phyloP scores from a whole-genome alignment of 2,113 vertebrate genomes.

The Oreochromis niloticus region DNA sequence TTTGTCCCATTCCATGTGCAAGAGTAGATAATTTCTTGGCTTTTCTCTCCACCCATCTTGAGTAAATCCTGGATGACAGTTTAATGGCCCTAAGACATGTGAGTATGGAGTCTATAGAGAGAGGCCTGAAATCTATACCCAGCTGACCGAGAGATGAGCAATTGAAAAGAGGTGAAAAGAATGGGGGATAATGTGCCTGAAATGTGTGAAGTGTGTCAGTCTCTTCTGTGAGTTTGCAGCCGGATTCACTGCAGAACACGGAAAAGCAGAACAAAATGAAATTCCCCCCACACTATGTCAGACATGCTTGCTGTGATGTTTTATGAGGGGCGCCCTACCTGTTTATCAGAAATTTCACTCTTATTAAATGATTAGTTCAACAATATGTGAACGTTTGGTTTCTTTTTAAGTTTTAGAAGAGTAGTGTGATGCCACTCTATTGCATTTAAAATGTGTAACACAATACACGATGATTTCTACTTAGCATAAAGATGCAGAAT shows the following conservation, averaged over 20 bases:
- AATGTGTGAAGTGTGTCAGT: constrained; percentile 6
- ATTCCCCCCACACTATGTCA: neutral
- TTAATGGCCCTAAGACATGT: constrained; percentile 77
- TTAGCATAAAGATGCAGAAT: neutral
- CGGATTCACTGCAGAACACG: constrained; percentile 11
- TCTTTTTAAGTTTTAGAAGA: neutral
- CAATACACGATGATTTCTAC: neutral
- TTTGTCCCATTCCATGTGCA: constrained; percentile 58
- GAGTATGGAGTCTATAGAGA: constrained; percentile 65
- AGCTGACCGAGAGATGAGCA: constrained; percentile 66
- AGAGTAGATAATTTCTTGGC: constrained; percentile 55
- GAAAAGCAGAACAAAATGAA: neutral
- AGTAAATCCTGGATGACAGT: constrained; percentile 81
- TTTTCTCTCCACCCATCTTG: constrained; percentile 36
- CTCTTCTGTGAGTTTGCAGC: neutral
- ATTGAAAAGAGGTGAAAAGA: constrained; percentile 6
- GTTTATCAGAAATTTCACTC: neutral
- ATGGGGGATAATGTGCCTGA: constrained; percentile 10
- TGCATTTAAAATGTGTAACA: neutral
- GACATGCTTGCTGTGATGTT: neutral
- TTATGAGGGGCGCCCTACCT: neutral
- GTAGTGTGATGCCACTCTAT: neutral
- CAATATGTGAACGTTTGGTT: neutral
- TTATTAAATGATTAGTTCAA: neutral
- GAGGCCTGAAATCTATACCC: constrained; percentile 77